Conservation (phyloP, 1,140 invertebrate genomes). For the Drosophila albomicans region DNA sequence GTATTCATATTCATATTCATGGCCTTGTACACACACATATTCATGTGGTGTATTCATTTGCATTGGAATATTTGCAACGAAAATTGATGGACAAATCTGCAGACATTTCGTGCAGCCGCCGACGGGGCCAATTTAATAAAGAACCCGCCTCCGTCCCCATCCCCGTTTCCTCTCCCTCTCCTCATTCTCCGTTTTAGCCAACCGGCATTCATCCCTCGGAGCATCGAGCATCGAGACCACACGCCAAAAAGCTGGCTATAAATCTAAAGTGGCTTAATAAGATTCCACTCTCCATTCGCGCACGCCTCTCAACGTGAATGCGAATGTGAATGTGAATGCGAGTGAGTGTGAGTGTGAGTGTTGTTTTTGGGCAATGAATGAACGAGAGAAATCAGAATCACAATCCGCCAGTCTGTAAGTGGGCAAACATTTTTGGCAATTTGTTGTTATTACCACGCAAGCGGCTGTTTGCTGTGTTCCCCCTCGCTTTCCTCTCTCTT, state of each 20-base stretch:
- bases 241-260: conserved; percentile 43
- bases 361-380: background rate
- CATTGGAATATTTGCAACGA: conserved; percentile 38
- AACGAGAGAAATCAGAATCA: conserved; percentile 48
- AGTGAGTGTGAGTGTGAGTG: conserved; percentile 10
- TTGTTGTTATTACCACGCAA: conserved; percentile 72
- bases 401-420: conserved; percentile 34
- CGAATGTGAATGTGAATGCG: conserved; percentile 3
- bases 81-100: conserved; percentile 37
- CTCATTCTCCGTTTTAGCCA: no score
- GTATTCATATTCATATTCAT: conserved; percentile 29
- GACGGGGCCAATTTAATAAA: conserved; percentile 42
- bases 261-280: conserved; percentile 73
- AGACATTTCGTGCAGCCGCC: conserved; percentile 43
- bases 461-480: conserved; percentile 30
- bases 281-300: conserved; percentile 35
- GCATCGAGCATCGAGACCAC: background rate
- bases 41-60: conserved; percentile 36
- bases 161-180: background rate
- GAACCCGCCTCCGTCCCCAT: background rate
- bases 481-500: background rate
- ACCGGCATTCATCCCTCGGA: no score
- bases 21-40: conserved; percentile 8
- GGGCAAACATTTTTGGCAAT: conserved; percentile 63
- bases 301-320: background rate